These are phyloP conservation scores for Brevimyrus niger DNA, from an alignment of 2,113 vertebrate genomes.

Conservation along the genomic window DNA sequence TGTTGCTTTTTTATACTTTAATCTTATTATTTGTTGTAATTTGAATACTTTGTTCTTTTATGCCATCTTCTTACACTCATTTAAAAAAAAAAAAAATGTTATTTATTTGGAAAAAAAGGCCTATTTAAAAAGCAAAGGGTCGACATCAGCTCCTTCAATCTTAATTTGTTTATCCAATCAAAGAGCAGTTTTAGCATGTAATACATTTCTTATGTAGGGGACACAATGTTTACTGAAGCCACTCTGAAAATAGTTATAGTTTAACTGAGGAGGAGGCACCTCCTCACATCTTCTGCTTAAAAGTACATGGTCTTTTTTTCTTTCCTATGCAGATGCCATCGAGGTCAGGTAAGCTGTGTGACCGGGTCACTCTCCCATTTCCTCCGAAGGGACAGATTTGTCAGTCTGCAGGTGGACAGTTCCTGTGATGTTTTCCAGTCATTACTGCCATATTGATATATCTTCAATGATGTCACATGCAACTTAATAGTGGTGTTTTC, in stretches of 20 bases:
- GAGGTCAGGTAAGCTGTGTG: neutral
- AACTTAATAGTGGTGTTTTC: neutral
- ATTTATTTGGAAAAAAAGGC: neutral
- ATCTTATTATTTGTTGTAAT: neutral
- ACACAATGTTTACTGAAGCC: neutral
- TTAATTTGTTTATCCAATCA: neutral
- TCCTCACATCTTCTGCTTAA: neutral
- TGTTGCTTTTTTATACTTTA: neutral
- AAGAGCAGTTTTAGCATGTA: neutral
- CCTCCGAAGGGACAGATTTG: neutral
- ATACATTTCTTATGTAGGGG: neutral
- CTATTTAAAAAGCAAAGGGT: neutral
- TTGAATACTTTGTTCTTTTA: neutral
- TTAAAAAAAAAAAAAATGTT: too few species aligned
- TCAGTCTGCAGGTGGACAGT: neutral
- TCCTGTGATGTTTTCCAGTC: neutral
- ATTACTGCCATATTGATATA: neutral
- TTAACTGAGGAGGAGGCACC: neutral
- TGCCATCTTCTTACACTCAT: neutral
- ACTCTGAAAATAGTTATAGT: neutral
- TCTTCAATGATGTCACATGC: neutral
- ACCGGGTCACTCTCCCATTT: neutral
- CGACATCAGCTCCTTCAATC: neutral
- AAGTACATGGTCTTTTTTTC: neutral
- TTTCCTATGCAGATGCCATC: neutral